Evolutionary conservation across 2,113 vertebrate species (phyloP).

Genomic region (Neogobius melanostomus): DNA sequence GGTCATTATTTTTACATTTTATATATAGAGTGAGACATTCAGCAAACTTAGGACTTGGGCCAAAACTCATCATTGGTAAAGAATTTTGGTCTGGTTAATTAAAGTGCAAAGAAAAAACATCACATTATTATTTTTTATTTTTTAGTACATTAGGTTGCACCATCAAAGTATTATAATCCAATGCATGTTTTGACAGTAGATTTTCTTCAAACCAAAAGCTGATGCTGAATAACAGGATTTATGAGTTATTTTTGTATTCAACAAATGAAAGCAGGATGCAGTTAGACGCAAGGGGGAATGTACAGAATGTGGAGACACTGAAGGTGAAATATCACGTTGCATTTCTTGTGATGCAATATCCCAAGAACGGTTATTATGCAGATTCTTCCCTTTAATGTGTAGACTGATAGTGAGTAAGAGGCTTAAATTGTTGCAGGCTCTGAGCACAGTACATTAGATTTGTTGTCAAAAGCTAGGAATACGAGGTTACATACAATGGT

Average conservation of each 20-base stretch:
- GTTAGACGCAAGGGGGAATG: not conserved
- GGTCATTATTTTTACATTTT: no score
- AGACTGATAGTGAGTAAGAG: slow-evolving; percentile 6
- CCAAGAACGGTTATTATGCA: slow-evolving; percentile 2
- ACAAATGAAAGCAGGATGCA: not conserved
- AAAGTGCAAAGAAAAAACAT: not conserved
- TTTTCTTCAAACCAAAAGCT: not conserved
- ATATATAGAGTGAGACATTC: no score
- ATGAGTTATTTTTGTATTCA: not conserved
- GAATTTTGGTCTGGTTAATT: no score
- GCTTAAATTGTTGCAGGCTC: slow-evolving; percentile 4
- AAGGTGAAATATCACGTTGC: not conserved
- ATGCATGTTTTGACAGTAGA: not conserved
- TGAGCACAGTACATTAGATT: not conserved
- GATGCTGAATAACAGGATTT: not conserved
- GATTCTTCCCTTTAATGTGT: slow-evolving; percentile 8
- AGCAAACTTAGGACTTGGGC: no score
- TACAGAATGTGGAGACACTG: not conserved
- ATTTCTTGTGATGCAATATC: slow-evolving; percentile 8
- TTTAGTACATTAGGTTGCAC: not conserved
- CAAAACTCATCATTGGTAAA: no score
- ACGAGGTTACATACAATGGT: not conserved
- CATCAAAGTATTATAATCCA: not conserved
- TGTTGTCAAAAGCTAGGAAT: slow-evolving; percentile 1
- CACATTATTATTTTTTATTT: not conserved